Evolutionary conservation across 2,113 vertebrate genomes (phyloP).

Genomic region (Anser brachyrhynchus): DNA sequence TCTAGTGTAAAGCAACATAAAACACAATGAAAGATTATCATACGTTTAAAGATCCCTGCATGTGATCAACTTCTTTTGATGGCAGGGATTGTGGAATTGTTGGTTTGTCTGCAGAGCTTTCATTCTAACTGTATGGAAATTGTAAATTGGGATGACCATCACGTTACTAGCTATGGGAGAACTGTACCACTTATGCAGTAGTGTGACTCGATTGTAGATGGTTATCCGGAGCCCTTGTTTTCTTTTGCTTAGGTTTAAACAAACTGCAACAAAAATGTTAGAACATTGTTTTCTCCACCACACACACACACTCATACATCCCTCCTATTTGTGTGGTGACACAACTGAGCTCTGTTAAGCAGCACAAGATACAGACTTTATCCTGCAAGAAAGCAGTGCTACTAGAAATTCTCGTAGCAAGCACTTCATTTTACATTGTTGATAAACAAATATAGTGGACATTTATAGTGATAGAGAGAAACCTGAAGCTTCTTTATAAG

Average conservation of each 20-base stretch:
- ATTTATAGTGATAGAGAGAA: background rate
- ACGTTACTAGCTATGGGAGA: background rate
- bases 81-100: background rate
- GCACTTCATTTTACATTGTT: background rate
- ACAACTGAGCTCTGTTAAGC: background rate
- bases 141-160: background rate
- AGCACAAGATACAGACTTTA: background rate
- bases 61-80: background rate
- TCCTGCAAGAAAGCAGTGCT: background rate
- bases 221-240: background rate
- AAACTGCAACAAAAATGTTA: background rate
- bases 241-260: background rate
- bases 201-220: background rate
- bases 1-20: constrained; percentile 13
- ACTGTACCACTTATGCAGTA: fast-evolving
- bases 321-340: background rate
- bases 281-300: fast-evolving
- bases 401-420: background rate
- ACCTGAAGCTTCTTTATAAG: background rate
- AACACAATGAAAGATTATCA: constrained; percentile 2
- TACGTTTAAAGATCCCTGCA: background rate
- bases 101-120: background rate
- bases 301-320: background rate
- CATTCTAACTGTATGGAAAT: background rate
- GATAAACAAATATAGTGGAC: background rate